Evolutionary conservation across 2,113 vertebrate genomes (phyloP).

Genomic region (Hydrolagus affinis): DNA sequence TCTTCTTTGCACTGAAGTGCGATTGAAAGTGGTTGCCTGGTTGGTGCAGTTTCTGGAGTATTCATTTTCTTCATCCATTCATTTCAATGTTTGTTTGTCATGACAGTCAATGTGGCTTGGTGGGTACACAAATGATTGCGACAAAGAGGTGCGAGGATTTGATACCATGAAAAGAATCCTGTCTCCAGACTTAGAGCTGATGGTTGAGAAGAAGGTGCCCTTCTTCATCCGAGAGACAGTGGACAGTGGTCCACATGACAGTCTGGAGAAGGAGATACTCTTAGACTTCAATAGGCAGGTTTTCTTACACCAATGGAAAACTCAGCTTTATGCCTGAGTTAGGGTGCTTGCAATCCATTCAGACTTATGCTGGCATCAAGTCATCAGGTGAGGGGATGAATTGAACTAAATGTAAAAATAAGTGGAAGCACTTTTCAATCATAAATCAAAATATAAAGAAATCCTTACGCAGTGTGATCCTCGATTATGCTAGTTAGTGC

Average conservation of each 20-base stretch:
- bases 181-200: slow-evolving; percentile 9
- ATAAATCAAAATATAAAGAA: too few relatives aligned
- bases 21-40: too few relatives aligned
- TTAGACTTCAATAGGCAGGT: not conserved
- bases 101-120: slow-evolving; percentile 24
- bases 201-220: slow-evolving; percentile 15
- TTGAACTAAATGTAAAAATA: too few relatives aligned
- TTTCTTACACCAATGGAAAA: not conserved
- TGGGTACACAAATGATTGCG: slow-evolving; percentile 14
- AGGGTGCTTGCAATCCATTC: too few relatives aligned
- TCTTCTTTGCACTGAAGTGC: not conserved
- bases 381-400: too few relatives aligned
- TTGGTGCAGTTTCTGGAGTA: not conserved
- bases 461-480: too few relatives aligned
- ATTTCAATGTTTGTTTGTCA: not conserved
- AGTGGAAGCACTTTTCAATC: too few relatives aligned
- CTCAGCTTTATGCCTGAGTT: not conserved
- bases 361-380: too few relatives aligned
- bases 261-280: not conserved
- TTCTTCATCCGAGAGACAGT: slow-evolving; percentile 19
- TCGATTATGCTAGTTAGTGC: too few relatives aligned
- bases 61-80: not conserved
- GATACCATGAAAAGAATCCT: slow-evolving; percentile 21
- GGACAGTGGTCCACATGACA: slow-evolving; percentile 20
- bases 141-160: slow-evolving; percentile 11